A percentile compares a stretch with the other conserved stretches of the same genome.
These are phyloP conservation scores for Lymantria dispar DNA, from an alignment of 2,888 invertebrate genomes.

Conservation along the genomic window DNA sequence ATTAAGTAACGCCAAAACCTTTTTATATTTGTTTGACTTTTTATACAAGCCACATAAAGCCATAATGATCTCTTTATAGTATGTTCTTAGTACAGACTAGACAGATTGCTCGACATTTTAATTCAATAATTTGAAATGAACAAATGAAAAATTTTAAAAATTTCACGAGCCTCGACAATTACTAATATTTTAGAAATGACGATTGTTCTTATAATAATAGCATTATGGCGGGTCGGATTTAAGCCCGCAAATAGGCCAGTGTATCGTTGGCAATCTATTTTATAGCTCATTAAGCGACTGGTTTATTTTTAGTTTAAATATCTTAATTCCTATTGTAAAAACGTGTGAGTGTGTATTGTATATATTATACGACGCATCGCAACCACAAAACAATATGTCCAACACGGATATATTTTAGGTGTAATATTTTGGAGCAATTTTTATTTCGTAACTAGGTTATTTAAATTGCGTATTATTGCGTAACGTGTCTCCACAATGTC, in stretches of 20 bases:
- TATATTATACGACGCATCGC: constrained; percentile 68
- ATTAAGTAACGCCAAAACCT: constrained; percentile 48
- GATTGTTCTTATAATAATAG: constrained; percentile 53
- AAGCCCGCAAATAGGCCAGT: constrained; percentile 68
- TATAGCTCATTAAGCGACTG: constrained; percentile 80
- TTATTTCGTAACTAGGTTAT: constrained; percentile 42
- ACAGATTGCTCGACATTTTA: constrained; percentile 43
- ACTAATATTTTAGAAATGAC: constrained; percentile 55
- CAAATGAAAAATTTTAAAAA: constrained; percentile 53
- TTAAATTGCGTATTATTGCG: constrained; percentile 43
- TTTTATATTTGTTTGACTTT: constrained; percentile 50
- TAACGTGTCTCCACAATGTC: constrained; percentile 61
- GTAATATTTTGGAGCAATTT: constrained; percentile 45
- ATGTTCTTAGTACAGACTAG: constrained; percentile 43
- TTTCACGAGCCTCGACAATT: constrained; percentile 66
- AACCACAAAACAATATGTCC: constrained; percentile 46
- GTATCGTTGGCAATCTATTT: constrained; percentile 77
- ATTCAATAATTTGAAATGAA: constrained; percentile 65
- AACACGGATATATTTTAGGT: constrained; percentile 51
- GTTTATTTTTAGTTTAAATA: constrained; percentile 75
- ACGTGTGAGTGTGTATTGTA: constrained; percentile 78
- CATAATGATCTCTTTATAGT: constrained; percentile 76
- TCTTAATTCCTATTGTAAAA: constrained; percentile 78
- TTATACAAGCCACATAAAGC: constrained; percentile 62
- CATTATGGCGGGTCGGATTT: constrained; percentile 36